Percentiles rank a stretch among this genome's conserved stretches.
Conservation (phyloP, 2,113 vertebrate species). For the Protobothrops flavoviridis region DNA sequence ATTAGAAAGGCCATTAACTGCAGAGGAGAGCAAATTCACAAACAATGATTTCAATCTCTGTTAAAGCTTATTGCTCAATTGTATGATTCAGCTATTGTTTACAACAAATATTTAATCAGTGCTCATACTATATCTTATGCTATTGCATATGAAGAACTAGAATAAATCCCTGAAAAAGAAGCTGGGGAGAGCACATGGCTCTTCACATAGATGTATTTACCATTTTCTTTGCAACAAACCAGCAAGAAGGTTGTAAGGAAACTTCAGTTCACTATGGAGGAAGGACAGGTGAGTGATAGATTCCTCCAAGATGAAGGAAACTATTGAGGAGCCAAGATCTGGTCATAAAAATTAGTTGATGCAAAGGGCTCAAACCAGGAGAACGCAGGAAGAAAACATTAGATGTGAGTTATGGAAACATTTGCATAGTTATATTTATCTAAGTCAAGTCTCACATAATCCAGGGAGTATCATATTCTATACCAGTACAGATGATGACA, state of each 20-base stretch:
- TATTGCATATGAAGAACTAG: background rate
- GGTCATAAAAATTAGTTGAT: background rate
- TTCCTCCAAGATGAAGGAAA: background rate
- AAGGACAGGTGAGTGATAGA: background rate
- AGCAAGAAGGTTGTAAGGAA: background rate
- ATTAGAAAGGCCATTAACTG: background rate
- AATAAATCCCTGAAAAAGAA: background rate
- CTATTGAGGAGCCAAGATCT: background rate
- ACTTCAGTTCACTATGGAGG: background rate
- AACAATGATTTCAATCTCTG: background rate
- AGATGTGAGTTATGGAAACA: background rate
- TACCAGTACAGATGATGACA: background rate
- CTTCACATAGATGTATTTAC: background rate
- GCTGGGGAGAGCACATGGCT: background rate
- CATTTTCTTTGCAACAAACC: background rate
- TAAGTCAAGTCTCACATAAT: background rate
- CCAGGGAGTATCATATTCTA: background rate
- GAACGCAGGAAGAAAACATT: background rate
- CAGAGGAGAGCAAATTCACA: background rate
- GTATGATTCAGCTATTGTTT: background rate
- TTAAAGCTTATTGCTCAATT: background rate
- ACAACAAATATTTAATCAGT: background rate
- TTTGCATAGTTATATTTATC: background rate
- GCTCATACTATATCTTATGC: background rate
- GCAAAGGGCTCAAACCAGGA: background rate